phyloP scores from a whole-genome alignment of 2,797 vertebrate genomes.

The Meda fulgida region DNA sequence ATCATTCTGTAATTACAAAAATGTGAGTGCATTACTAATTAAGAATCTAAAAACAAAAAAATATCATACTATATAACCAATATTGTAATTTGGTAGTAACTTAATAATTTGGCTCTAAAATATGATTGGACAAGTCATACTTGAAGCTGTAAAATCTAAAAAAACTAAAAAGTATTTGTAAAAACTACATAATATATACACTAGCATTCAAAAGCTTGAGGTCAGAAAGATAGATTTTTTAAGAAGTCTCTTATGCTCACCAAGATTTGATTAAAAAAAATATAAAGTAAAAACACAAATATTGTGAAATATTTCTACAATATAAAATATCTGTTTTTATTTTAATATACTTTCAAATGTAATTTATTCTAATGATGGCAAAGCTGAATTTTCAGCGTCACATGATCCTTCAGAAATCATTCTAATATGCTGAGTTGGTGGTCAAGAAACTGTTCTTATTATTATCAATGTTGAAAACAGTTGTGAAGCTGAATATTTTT shows the following conservation, averaged over 20 bases:
- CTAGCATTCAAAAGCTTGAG: background rate
- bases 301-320: background rate
- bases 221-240: background rate
- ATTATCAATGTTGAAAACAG: background rate
- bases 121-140: background rate
- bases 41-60: background rate
- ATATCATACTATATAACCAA: background rate
- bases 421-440: background rate
- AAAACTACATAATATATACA: background rate
- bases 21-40: background rate
- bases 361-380: background rate
- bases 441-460: background rate
- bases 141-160: background rate
- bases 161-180: no score
- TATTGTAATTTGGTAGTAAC: no score
- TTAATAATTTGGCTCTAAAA: background rate
- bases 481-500: background rate
- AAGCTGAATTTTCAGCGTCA: background rate
- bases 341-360: background rate
- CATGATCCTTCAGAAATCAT: conserved; percentile 2
- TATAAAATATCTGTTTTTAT: background rate
- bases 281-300: background rate
- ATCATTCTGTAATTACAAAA: background rate
- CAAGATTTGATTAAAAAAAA: background rate
- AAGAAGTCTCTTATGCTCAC: background rate